Evolutionary conservation across 2,888 invertebrate species (phyloP).

Genomic region (Sinohyriopsis cumingii): DNA sequence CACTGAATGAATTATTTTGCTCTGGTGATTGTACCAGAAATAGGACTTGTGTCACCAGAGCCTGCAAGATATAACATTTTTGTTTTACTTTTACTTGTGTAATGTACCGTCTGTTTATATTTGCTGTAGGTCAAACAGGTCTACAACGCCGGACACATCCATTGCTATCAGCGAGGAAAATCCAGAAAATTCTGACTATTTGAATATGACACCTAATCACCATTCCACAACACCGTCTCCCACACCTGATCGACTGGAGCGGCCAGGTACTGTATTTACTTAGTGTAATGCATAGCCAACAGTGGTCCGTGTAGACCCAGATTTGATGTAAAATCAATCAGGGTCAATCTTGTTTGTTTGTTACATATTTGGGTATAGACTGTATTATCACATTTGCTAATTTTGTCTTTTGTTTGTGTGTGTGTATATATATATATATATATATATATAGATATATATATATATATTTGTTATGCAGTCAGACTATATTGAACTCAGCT

Average conservation of each 20-base stretch:
- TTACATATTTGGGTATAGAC: too few species aligned
- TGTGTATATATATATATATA: too few species aligned
- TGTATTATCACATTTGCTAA: too few species aligned
- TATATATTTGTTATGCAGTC: too few species aligned
- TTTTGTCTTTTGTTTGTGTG: too few species aligned
- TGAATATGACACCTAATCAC: conserved; percentile 46
- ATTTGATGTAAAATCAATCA: too few species aligned
- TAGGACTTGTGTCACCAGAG: background rate
- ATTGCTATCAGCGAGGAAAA: conserved; percentile 31
- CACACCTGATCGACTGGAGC: conserved; percentile 26
- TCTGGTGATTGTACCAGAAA: background rate
- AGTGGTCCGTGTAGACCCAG: too few species aligned
- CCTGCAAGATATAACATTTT: background rate
- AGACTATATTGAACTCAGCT: too few species aligned
- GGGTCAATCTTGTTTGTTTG: too few species aligned
- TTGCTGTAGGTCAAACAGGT: conserved; percentile 74
- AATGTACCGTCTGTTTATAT: background rate
- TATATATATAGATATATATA: too few species aligned
- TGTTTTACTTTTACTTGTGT: background rate
- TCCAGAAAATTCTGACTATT: conserved; percentile 36
- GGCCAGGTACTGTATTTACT: conserved; percentile 28
- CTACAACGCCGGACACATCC: conserved; percentile 59
- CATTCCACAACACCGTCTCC: conserved; percentile 41
- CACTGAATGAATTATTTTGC: too few species aligned
- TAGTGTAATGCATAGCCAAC: too few species aligned